These are phyloP conservation scores for Griposia aprilina DNA, from an alignment of 2,888 invertebrate genomes.

Conservation along the genomic window DNA sequence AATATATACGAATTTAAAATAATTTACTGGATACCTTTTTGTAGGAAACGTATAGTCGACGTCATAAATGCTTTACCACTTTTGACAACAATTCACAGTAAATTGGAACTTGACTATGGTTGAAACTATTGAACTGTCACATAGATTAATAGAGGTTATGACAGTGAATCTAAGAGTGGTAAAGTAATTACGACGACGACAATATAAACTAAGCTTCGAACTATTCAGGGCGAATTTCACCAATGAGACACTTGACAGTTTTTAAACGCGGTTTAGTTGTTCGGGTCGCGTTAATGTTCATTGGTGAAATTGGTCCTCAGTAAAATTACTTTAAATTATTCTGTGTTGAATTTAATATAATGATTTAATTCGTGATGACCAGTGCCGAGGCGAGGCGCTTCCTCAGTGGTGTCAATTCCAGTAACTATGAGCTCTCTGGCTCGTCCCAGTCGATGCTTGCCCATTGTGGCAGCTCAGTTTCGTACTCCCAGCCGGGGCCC, in stretches of 20 bases:
- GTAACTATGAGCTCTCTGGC: slow-evolving; percentile 89
- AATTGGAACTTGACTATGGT: not conserved
- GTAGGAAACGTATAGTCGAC: not conserved
- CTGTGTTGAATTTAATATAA: slow-evolving; percentile 13
- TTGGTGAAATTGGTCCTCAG: not conserved
- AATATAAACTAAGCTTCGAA: not conserved
- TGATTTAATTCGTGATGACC: slow-evolving; percentile 44
- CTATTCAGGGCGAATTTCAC: not conserved
- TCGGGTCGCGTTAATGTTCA: not conserved
- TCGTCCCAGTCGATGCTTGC: slow-evolving; percentile 96
- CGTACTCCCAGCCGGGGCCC: slow-evolving; percentile 98
- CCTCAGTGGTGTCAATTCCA: slow-evolving; percentile 77
- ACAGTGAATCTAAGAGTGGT: not conserved
- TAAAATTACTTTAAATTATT: slow-evolving; percentile 1
- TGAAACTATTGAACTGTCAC: not conserved
- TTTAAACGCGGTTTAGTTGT: not conserved
- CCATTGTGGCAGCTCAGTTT: slow-evolving; percentile 98
- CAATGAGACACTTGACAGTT: not conserved
- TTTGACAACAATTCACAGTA: not conserved
- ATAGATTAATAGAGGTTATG: not conserved
- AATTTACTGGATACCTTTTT: slow-evolving; percentile 5
- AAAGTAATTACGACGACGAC: not conserved
- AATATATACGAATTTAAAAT: not conserved
- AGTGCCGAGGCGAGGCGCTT: slow-evolving; percentile 77
- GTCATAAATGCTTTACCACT: not conserved